Percentiles rank a stretch among this genome's conserved stretches.
These are phyloP conservation scores for Ceramica pisi DNA, from an alignment of 2,888 invertebrate genomes.

Conservation along the genomic window DNA sequence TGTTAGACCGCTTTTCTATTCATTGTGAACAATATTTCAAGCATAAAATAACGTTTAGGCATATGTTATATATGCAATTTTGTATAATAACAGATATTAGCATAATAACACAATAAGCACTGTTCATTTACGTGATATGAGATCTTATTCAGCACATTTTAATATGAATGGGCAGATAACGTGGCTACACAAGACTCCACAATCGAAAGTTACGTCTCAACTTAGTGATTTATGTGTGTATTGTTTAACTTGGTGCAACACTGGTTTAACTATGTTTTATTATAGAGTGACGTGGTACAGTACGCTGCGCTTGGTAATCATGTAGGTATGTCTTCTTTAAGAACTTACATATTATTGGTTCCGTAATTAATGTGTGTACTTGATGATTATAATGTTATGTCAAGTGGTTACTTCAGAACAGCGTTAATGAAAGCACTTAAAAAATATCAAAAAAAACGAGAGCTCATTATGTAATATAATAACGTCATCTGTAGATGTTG, in stretches of 20 bases:
- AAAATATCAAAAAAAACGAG: not conserved
- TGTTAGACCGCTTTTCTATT: slow-evolving; percentile 3
- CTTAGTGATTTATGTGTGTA: slow-evolving; percentile 30
- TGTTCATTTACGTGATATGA: slow-evolving; percentile 43
- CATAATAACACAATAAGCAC: slow-evolving; percentile 37
- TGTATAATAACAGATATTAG: slow-evolving; percentile 35
- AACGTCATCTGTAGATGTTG: slow-evolving; percentile 10
- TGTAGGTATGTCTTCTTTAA: no score
- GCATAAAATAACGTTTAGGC: slow-evolving; percentile 29
- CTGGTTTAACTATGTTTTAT: slow-evolving; percentile 16
- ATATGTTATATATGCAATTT: slow-evolving; percentile 25
- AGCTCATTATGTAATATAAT: slow-evolving; percentile 1
- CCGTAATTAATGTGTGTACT: not conserved
- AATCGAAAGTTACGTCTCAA: slow-evolving; percentile 23
- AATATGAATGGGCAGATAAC: slow-evolving; percentile 14
- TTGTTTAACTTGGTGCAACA: slow-evolving; percentile 31
- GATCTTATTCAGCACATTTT: slow-evolving; percentile 38
- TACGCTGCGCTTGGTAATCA: not conserved
- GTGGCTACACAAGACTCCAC: not conserved
- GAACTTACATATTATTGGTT: no score
- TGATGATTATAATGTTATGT: not conserved
- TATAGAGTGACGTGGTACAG: not conserved
- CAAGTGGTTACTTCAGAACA: not conserved
- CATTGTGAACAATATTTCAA: slow-evolving; percentile 18
- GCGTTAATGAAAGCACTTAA: not conserved